Conservation (phyloP, 2,113 vertebrate genomes). For the Aix galericulata region DNA sequence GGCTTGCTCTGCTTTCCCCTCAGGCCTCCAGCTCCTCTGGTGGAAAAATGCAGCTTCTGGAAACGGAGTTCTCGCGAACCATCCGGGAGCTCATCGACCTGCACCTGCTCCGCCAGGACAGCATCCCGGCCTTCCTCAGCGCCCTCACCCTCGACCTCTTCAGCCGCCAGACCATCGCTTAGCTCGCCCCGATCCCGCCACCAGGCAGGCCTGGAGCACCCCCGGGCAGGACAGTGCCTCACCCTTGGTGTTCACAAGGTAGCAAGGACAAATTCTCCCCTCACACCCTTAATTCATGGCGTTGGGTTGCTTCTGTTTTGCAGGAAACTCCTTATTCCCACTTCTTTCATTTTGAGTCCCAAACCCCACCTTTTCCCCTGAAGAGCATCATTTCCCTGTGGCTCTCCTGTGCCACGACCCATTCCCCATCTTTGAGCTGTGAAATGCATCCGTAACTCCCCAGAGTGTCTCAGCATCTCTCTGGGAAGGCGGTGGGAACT, state of each 20-base stretch:
- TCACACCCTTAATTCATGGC: background rate
- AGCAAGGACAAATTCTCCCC: background rate
- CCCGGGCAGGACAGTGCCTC: background rate
- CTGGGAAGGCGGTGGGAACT: background rate
- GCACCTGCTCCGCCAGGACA: slow-evolving; percentile 93
- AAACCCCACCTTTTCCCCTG: background rate
- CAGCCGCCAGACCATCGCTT: slow-evolving; percentile 89
- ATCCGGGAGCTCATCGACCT: slow-evolving; percentile 87
- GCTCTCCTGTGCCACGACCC: background rate
- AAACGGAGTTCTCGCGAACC: slow-evolving; percentile 89
- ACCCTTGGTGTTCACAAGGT: background rate
- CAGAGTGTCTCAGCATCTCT: background rate
- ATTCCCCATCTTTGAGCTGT: background rate
- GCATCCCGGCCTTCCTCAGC: slow-evolving; percentile 95
- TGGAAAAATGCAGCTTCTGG: slow-evolving; percentile 92
- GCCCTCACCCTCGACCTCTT: slow-evolving; percentile 96
- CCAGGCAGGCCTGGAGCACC: background rate
- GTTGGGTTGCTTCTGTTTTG: background rate
- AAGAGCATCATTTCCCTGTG: background rate
- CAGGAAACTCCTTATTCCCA: background rate
- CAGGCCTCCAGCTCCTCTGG: slow-evolving; percentile 79
- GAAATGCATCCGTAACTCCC: background rate
- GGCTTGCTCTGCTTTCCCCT: background rate
- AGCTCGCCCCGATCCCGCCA: background rate
- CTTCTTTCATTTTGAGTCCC: background rate